Conservation (phyloP, 2,888 invertebrate species). For the Melanostoma scalare region DNA sequence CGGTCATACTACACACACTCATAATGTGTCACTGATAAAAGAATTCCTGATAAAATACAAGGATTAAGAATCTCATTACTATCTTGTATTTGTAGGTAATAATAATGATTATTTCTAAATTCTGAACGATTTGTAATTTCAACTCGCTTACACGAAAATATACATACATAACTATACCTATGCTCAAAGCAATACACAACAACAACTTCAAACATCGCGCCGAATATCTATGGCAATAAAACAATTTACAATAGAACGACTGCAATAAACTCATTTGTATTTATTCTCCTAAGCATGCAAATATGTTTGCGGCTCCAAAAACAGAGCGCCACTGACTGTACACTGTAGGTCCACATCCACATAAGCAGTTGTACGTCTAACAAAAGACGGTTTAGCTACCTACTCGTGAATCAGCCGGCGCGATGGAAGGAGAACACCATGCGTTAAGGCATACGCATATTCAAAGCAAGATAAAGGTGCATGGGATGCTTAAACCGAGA, state of each 20-base stretch:
- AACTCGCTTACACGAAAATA: background rate
- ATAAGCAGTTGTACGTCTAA: constrained; percentile 7
- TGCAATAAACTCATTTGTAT: constrained; percentile 63
- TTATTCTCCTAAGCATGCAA: constrained; percentile 37
- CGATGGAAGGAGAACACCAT: constrained; percentile 18
- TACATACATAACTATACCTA: background rate
- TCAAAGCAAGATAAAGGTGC: constrained; percentile 20
- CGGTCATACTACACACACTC: too few species aligned
- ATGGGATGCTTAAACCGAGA: background rate
- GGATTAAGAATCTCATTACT: too few species aligned
- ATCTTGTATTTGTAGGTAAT: too few species aligned
- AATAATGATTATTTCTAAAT: background rate
- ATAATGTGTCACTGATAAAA: too few species aligned
- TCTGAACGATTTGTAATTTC: constrained; percentile 4
- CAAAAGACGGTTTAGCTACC: constrained; percentile 34
- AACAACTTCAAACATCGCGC: constrained; percentile 3
- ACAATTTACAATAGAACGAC: constrained; percentile 53
- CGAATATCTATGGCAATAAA: constrained; percentile 10
- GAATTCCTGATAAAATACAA: too few species aligned
- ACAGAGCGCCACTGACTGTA: constrained; percentile 55
- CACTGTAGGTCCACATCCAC: constrained; percentile 28
- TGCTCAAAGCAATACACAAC: background rate
- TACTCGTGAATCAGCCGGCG: constrained; percentile 34
- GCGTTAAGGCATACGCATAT: constrained; percentile 36
- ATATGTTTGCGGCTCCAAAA: constrained; percentile 72